A percentile compares a stretch with the other conserved stretches of the same genome.
Conservation (phyloP, 1,140 invertebrate genomes). For the Ylistrum balloti region DNA sequence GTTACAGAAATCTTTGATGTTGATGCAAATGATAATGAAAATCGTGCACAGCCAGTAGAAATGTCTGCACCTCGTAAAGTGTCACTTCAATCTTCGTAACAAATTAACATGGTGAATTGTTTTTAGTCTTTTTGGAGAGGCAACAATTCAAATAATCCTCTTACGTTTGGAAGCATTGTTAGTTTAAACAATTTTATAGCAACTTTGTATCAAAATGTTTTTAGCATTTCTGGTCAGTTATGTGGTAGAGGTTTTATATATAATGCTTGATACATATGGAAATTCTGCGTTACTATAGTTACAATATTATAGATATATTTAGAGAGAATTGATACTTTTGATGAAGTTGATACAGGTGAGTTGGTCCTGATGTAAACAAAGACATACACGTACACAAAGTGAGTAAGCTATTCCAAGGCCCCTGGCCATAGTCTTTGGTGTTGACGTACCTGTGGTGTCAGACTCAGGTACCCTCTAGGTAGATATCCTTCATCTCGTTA, state of each 20-base stretch:
- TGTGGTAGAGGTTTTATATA: no score
- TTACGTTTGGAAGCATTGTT: not conserved
- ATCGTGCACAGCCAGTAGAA: not conserved
- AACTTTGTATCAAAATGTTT: no score
- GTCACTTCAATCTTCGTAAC: not conserved
- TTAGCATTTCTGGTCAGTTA: no score
- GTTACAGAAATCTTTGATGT: not conserved
- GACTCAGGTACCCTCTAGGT: slow-evolving; percentile 10
- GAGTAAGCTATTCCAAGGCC: not conserved
- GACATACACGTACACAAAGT: not conserved
- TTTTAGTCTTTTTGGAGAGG: not conserved
- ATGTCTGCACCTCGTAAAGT: not conserved
- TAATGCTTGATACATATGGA: no score
- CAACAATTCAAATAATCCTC: not conserved
- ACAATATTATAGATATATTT: no score
- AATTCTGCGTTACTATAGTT: no score
- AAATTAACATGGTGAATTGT: not conserved
- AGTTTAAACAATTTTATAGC: no score
- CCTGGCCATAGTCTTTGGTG: not conserved
- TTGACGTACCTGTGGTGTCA: not conserved
- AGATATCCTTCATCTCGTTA: slow-evolving; percentile 4
- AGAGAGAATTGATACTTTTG: not conserved
- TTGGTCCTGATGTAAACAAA: not conserved
- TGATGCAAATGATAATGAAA: no score
- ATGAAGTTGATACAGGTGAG: not conserved